phyloP scores from a whole-genome alignment of 1,140 invertebrate species.

The Epicauta chinensis region DNA sequence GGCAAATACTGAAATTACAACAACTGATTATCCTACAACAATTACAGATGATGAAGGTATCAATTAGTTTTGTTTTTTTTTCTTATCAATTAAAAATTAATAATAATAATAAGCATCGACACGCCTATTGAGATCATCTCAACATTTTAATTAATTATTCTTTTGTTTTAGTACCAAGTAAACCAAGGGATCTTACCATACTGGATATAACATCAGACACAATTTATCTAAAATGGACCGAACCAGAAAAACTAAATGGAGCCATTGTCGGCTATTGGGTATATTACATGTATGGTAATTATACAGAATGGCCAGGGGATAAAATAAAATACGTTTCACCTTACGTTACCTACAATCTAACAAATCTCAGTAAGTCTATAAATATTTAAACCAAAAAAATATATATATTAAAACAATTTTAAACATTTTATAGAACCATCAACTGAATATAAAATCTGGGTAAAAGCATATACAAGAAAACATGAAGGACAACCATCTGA shows the following conservation, averaged over 20 bases:
- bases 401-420: too few relatives aligned
- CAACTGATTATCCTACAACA: slow-evolving; percentile 24
- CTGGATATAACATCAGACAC: slow-evolving; percentile 66
- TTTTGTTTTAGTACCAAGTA: slow-evolving; percentile 59
- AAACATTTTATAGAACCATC: slow-evolving; percentile 59
- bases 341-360: slow-evolving; percentile 50
- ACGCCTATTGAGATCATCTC: slow-evolving; percentile 18
- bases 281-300: slow-evolving; percentile 63
- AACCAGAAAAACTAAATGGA: slow-evolving; percentile 66
- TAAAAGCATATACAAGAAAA: slow-evolving; percentile 68
- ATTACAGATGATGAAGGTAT: slow-evolving; percentile 6
- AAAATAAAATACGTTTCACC: slow-evolving; percentile 45
- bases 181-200: slow-evolving; percentile 72
- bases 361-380: slow-evolving; percentile 61
- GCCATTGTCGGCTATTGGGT: slow-evolving; percentile 63
- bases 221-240: slow-evolving; percentile 72
- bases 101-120: too few relatives aligned
- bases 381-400: too few relatives aligned
- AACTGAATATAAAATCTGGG: slow-evolving; percentile 79
- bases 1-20: too few relatives aligned
- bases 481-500: slow-evolving; percentile 69
- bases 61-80: background rate
- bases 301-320: slow-evolving; percentile 56
- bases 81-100: too few relatives aligned
- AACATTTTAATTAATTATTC: background rate